Evolutionary conservation across 1,140 invertebrate species (phyloP).

Genomic region (Hycleus cichorii): DNA sequence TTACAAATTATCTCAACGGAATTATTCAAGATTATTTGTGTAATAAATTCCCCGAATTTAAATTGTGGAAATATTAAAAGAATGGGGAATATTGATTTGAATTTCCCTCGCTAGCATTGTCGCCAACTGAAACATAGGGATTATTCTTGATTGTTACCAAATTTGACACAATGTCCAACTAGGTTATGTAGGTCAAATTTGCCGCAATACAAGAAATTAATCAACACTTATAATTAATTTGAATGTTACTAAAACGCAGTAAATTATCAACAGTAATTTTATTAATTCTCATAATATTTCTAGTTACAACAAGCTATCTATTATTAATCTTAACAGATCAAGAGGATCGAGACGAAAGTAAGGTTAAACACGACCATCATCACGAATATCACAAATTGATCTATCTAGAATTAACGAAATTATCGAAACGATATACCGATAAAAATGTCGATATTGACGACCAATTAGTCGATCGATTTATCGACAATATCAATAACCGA

Average conservation of each 20-base stretch:
- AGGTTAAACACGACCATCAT: conserved; percentile 13
- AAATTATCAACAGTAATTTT: conserved; percentile 9
- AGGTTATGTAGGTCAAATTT: no score
- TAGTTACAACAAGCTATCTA: conserved; percentile 15
- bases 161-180: no score
- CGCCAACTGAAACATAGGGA: no score
- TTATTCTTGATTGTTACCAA: no score
- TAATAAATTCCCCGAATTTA: no score
- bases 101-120: no score
- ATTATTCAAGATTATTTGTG: no score
- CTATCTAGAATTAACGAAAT: conserved; percentile 2
- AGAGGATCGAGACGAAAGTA: conserved; percentile 1
- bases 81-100: no score
- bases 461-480: conserved; percentile 15
- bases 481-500: conserved; percentile 18
- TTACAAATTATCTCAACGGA: no score
- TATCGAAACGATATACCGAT: conserved; percentile 4
- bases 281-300: conserved; percentile 11
- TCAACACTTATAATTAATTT: neutral
- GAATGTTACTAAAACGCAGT: conserved; percentile 25
- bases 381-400: conserved; percentile 5
- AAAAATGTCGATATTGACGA: conserved; percentile 7
- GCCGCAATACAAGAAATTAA: no score
- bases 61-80: no score
- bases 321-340: conserved; percentile 6